Percentiles rank a stretch among this genome's conserved stretches.
Evolutionary conservation across 1,140 invertebrate genomes (phyloP).

Genomic region (Anoplophora glabripennis): DNA sequence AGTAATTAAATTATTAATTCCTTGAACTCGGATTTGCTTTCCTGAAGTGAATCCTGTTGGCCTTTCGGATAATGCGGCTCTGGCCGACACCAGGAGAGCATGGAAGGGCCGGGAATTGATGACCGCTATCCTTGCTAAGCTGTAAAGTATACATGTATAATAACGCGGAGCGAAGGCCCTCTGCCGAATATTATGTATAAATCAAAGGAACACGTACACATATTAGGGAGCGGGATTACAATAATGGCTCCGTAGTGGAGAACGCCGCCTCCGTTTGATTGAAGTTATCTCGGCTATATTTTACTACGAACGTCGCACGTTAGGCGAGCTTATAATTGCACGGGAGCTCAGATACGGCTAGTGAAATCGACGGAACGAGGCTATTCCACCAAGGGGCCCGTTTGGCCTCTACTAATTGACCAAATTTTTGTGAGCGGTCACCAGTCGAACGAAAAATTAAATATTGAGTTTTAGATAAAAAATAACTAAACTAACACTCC

Average conservation of each 20-base stretch:
- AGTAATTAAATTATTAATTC: neutral
- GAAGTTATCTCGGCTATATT: slow-evolving; percentile 33
- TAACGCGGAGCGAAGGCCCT: slow-evolving; percentile 23
- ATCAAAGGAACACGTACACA: slow-evolving; percentile 31
- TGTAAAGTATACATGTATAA: slow-evolving; percentile 33
- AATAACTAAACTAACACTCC: no score
- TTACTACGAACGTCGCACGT: slow-evolving; percentile 29
- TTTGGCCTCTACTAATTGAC: no score
- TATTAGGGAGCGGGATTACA: slow-evolving; percentile 33
- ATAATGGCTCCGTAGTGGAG: slow-evolving; percentile 33
- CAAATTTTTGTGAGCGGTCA: no score
- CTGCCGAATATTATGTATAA: slow-evolving; percentile 34
- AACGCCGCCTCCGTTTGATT: slow-evolving; percentile 30
- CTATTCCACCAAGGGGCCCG: no score
- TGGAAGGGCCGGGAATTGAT: slow-evolving; percentile 20
- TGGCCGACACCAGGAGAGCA: slow-evolving; percentile 5
- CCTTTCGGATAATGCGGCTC: neutral
- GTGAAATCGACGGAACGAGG: neutral
- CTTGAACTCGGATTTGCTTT: neutral
- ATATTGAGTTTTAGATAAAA: no score
- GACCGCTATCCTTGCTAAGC: slow-evolving; percentile 29
- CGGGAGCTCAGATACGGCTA: slow-evolving; percentile 9
- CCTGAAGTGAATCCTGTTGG: neutral
- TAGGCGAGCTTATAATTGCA: slow-evolving; percentile 31
- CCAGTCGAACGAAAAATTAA: no score